phyloP scores from a whole-genome alignment of 2,113 vertebrate genomes.

The Megaleporinus macrocephalus region DNA sequence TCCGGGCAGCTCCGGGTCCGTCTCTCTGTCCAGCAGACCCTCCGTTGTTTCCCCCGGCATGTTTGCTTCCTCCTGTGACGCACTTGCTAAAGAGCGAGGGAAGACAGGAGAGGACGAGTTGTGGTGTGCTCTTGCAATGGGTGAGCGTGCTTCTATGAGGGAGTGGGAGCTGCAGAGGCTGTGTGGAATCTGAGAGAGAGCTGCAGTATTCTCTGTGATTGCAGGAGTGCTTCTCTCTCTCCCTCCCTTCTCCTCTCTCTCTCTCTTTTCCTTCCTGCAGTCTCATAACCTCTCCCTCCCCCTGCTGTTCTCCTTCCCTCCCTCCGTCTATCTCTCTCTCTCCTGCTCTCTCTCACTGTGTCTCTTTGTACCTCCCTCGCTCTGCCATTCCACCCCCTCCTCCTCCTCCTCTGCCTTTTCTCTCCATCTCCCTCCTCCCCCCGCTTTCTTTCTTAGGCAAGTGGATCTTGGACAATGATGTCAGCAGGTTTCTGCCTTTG shows the following conservation, averaged over 20 bases:
- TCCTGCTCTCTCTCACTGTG: conserved; percentile 40
- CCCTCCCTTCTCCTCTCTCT: conserved; percentile 15
- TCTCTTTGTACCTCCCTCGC: conserved; percentile 17
- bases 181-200: conserved; percentile 66
- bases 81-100: conserved; percentile 53
- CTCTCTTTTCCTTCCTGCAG: conserved; percentile 12
- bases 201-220: conserved; percentile 75
- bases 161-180: conserved; percentile 40
- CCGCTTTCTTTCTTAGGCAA: conserved; percentile 59
- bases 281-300: conserved; percentile 35
- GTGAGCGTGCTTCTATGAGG: conserved; percentile 43
- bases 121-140: conserved; percentile 27
- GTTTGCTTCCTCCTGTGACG: conserved; percentile 67
- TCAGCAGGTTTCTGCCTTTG: conserved; percentile 76
- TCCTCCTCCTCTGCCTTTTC: conserved; percentile 32
- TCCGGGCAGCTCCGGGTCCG: conserved; percentile 74
- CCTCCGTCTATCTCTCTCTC: conserved; percentile 35
- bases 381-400: conserved; percentile 14
- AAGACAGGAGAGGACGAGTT: conserved; percentile 30
- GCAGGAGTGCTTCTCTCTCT: conserved; percentile 39
- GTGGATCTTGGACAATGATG: conserved; percentile 78
- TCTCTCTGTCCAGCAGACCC: conserved; percentile 68
- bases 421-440: background rate
- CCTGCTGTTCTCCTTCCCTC: conserved; percentile 39
- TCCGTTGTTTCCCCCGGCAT: conserved; percentile 81